Base-by-base conservation (phyloP, 2,797 vertebrate species). In the Galago senegalensis region DNA sequence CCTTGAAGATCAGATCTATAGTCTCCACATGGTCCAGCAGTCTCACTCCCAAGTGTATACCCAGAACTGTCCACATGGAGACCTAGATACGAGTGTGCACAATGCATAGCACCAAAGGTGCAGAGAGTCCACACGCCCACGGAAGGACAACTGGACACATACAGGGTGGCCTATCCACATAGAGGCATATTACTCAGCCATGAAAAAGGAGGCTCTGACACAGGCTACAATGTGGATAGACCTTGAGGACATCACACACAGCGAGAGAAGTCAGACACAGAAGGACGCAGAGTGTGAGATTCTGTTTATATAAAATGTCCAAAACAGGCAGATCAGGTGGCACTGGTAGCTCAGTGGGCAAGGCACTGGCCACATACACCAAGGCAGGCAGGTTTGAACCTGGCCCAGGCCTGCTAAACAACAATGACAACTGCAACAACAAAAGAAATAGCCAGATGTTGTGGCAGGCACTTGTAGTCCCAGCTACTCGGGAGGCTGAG, bases 151-250 rank as follows among this genome's bases (percentile, higher is more conserved):
- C 7, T 1, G 18, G 84, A 40, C 4, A 31, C 29, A 49, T 12
- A n/a, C 16, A n/a, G 5, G 0, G 0, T 5, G 31, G 23, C 16
- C 43, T 21, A 23, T 8, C 10, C 65, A 43, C 23, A 56, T 6
- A 1, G 7, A 1, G 13, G 27, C n/a, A 16, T 3, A 9, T 40
- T 5, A 17, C 46, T 13, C 34, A 61, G 37, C n/a, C 81, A 11
- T 3, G 27, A 34, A 58, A 13, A 63, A 23, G 0, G 6, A 25
- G 31, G n/a, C 21, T 13, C 63, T 34, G 34, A 34, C 37, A 63
- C 37, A 16, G 2, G 17, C 43, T 18, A 6, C n/a, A 7, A 20
- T 0, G 0, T 18, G n/a, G 17, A 89, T 0, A 5, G 46, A 53
- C 61, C 29, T 7, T 10, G 46, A 63, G 25, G 23, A 37, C 14